A percentile compares a stretch with the other conserved stretches of the same genome.
Conservation (phyloP, 2,113 vertebrate genomes). For the Pleuronectes platessa region DNA sequence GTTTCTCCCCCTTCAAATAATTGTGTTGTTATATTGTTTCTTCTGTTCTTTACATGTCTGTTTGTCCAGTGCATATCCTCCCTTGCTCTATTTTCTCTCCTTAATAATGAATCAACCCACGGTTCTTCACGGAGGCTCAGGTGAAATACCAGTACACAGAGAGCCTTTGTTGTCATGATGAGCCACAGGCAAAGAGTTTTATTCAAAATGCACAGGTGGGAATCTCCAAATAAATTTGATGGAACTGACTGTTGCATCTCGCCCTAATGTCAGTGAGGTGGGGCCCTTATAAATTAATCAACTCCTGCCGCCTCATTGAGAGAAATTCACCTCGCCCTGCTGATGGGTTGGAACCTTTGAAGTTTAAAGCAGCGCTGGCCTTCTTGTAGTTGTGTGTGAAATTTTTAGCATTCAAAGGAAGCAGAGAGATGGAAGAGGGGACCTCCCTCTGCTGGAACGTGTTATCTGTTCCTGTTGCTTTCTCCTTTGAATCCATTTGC, state of each 20-base stretch:
- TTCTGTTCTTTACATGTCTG: slow-evolving; percentile 1
- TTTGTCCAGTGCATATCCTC: neutral
- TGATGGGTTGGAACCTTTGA: slow-evolving; percentile 69
- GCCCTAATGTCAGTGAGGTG: slow-evolving; percentile 49
- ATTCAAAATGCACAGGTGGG: slow-evolving; percentile 30
- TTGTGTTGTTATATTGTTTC: slow-evolving; percentile 28
- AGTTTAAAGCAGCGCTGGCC: slow-evolving; percentile 66
- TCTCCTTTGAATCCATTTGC: slow-evolving; percentile 60
- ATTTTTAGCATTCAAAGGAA: slow-evolving; percentile 56
- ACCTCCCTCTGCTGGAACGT: slow-evolving; percentile 45
- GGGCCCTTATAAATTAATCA: slow-evolving; percentile 54
- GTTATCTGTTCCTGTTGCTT: slow-evolving; percentile 62
- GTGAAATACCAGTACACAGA: slow-evolving; percentile 12
- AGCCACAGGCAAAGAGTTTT: slow-evolving; percentile 32
- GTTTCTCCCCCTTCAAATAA: slow-evolving; percentile 7
- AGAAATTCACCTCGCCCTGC: slow-evolving; percentile 54
- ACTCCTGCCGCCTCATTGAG: slow-evolving; percentile 52
- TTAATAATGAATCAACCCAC: slow-evolving; percentile 29
- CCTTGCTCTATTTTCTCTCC: slow-evolving; percentile 27
- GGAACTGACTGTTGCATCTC: slow-evolving; percentile 44
- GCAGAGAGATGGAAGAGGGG: slow-evolving; percentile 25
- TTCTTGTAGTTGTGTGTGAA: slow-evolving; percentile 67
- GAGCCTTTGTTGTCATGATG: slow-evolving; percentile 25
- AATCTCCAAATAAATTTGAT: slow-evolving; percentile 48
- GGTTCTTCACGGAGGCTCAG: slow-evolving; percentile 22